phyloP scores from a whole-genome alignment of 1,140 invertebrate species.

The Drosophila melanica region DNA sequence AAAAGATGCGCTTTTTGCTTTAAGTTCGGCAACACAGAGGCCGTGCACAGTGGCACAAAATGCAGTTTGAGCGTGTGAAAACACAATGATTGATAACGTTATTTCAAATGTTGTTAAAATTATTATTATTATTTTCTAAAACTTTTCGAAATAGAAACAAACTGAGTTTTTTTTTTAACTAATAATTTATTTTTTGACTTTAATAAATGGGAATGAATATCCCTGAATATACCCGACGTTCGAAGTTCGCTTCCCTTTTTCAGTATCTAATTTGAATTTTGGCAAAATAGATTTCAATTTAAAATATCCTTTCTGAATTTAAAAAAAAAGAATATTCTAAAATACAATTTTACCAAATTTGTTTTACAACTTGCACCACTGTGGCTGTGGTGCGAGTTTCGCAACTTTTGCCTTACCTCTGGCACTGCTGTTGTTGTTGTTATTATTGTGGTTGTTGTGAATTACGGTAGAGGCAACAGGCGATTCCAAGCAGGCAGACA shows the following conservation, averaged over 20 bases:
- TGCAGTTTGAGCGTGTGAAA: constrained; percentile 14
- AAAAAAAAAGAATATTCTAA: not conserved
- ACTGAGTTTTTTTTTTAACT: no score
- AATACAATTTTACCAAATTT: not conserved
- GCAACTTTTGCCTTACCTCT: constrained; percentile 67
- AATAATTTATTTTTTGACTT: no score
- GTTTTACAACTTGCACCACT: constrained; percentile 35
- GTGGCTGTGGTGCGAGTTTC: constrained; percentile 60
- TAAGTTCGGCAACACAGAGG: constrained; percentile 60
- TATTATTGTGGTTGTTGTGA: constrained; percentile 68
- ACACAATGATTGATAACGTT: not conserved
- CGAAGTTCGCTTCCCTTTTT: no score
- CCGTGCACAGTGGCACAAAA: constrained; percentile 58
- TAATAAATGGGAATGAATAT: no score
- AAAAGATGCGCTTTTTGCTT: constrained; percentile 81
- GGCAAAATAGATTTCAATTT: not conserved
- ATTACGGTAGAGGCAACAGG: constrained; percentile 79
- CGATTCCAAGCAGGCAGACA: constrained; percentile 46
- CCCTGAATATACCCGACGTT: no score
- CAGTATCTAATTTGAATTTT: no score
- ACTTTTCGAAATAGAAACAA: no score
- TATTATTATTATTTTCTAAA: no score
- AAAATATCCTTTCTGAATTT: not conserved
- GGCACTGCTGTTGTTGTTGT: constrained; percentile 54
- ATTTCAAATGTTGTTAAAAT: not conserved